These are phyloP conservation scores for Catharus fuscescens DNA, from an alignment of 2,113 vertebrate species.

Conservation along the genomic window DNA sequence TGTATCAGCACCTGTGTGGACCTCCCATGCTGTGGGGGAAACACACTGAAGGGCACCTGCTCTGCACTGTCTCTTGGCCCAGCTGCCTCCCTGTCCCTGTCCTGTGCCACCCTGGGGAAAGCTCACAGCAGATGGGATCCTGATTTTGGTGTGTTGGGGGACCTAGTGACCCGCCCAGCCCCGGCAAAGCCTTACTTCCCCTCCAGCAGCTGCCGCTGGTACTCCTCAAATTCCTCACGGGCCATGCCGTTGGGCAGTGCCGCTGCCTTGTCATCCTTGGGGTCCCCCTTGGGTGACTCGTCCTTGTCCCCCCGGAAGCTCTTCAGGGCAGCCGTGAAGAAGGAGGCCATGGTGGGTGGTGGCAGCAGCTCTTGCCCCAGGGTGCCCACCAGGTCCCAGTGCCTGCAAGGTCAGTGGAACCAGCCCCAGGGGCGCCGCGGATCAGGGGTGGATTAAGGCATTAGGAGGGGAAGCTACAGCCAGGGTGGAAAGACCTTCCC, in stretches of 20 bases:
- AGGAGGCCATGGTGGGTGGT: conserved; percentile 48
- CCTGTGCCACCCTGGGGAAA: background rate
- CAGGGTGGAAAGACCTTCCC: background rate
- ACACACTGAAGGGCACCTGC: accelerated
- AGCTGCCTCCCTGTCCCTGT: background rate
- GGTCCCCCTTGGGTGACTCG: background rate
- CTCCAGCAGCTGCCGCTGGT: conserved; percentile 78
- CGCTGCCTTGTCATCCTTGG: conserved; percentile 57
- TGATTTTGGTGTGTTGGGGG: accelerated
- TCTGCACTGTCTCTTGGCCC: background rate
- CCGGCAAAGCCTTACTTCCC: conserved; percentile 73
- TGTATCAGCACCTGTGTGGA: background rate
- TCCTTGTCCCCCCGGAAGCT: conserved; percentile 2
- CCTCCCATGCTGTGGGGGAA: background rate
- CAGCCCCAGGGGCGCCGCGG: conserved; percentile 38
- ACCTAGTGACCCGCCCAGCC: background rate
- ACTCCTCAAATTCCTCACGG: conserved; percentile 78
- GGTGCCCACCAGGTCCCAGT: background rate
- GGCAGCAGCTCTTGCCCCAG: background rate
- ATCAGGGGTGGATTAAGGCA: conserved; percentile 80
- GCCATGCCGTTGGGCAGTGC: conserved; percentile 65
- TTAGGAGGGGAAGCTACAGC: conserved; percentile 64
- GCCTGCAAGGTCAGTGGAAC: conserved; percentile 65
- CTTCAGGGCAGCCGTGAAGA: conserved; percentile 69
- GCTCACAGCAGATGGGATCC: background rate